Conservation (phyloP, 2,113 vertebrate species). For the Myrmecophaga tridactyla region DNA sequence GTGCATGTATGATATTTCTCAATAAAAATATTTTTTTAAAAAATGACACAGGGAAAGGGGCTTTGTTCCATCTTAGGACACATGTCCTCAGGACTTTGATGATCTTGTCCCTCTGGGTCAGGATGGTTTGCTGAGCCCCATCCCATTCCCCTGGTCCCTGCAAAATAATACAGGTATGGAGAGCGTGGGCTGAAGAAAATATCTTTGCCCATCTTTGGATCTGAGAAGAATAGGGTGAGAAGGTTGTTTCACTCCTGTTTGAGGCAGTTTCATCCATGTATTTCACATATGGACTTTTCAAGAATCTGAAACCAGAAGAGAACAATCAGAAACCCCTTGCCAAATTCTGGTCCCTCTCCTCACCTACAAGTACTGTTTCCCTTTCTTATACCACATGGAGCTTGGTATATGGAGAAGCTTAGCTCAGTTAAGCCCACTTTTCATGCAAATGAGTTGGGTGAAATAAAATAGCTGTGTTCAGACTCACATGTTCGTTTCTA, state of each 20-base stretch:
- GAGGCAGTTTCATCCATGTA: conserved; percentile 90
- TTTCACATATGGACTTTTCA: conserved; percentile 72
- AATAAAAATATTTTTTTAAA: neutral
- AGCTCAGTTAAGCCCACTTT: neutral
- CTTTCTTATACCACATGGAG: neutral
- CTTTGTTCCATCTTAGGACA: neutral
- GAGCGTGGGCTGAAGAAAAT: no score
- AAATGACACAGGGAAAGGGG: no score
- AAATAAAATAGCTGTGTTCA: neutral
- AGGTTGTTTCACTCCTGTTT: conserved; percentile 83
- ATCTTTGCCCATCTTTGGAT: conserved; percentile 82
- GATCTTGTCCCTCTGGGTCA: conserved; percentile 67
- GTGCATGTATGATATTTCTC: no score
- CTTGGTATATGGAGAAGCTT: neutral
- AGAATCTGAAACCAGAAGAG: conserved; percentile 52
- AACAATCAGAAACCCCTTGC: neutral
- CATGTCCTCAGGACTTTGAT: conserved; percentile 83
- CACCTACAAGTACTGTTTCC: neutral
- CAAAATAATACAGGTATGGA: conserved; percentile 89
- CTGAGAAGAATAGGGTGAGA: conserved; percentile 80
- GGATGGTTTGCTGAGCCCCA: conserved; percentile 85
- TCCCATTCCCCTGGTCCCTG: conserved; percentile 84
- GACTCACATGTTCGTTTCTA: neutral
- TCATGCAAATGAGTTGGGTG: neutral
- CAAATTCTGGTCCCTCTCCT: neutral